Evolutionary conservation across 2,113 vertebrate species (phyloP).

Genomic region (Pavo muticus): DNA sequence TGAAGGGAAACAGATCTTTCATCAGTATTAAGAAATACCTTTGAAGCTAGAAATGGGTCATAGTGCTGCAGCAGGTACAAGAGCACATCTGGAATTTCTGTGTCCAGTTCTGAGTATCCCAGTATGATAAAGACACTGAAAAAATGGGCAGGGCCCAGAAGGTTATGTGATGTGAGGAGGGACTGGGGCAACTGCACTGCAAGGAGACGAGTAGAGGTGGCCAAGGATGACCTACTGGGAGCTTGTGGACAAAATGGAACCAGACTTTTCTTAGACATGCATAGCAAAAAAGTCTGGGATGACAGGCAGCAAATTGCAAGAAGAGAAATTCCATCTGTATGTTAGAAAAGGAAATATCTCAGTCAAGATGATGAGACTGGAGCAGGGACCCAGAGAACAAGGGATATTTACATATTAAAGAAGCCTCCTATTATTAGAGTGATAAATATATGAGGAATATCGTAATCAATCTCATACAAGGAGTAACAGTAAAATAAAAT

Average conservation of each 20-base stretch:
- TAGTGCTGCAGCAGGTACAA: background rate
- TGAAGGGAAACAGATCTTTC: background rate
- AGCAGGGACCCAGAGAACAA: background rate
- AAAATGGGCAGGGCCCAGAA: background rate
- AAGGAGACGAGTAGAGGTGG: background rate
- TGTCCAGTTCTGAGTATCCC: background rate
- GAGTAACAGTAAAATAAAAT: background rate
- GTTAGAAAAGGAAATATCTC: background rate
- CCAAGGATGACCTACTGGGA: background rate
- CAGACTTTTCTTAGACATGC: background rate
- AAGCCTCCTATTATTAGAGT: background rate
- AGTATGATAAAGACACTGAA: rapidly evolving
- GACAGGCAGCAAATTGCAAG: background rate
- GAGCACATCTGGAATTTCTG: background rate
- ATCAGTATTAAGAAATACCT: background rate
- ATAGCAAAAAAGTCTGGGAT: background rate
- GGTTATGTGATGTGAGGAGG: rapidly evolving
- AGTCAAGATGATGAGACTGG: background rate
- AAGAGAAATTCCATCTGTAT: background rate
- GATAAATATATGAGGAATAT: background rate
- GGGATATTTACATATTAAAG: background rate
- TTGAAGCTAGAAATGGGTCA: background rate
- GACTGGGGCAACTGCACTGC: rapidly evolving
- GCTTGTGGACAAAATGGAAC: background rate
- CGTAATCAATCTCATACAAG: background rate